A percentile compares a stretch with the other conserved stretches of the same genome.
Evolutionary conservation across 2,797 vertebrate species (phyloP).

Genomic region (Bradypodion ventrale): DNA sequence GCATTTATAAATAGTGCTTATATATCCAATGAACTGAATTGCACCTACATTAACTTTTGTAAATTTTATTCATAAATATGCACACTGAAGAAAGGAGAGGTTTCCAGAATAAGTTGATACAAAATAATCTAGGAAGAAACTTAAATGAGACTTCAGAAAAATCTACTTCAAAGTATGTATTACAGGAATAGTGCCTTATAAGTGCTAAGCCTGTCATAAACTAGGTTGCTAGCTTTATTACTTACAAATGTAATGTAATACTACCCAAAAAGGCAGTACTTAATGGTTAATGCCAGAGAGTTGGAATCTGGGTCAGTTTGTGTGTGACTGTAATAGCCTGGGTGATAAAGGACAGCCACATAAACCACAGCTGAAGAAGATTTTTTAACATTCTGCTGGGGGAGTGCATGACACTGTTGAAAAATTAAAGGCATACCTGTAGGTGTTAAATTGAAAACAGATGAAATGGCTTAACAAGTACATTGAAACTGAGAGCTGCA

Average conservation of each 20-base stretch:
- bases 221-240: not conserved
- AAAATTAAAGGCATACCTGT: conserved; percentile 15
- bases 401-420: conserved; percentile 7
- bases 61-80: not conserved
- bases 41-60: too few species aligned
- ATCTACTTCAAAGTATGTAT: conserved; percentile 1
- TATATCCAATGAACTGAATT: too few species aligned
- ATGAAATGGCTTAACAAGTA: conserved; percentile 5
- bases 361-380: not conserved
- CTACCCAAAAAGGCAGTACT: conserved; percentile 20
- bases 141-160: not conserved
- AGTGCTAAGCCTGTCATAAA: not conserved
- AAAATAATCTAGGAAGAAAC: not conserved
- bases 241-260: conserved; percentile 6
- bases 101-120: not conserved
- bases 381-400: conserved; percentile 36
- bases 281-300: conserved; percentile 32
- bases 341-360: conserved; percentile 38
- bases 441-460: conserved; percentile 34
- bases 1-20: too few species aligned
- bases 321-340: conserved; percentile 26
- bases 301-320: conserved; percentile 40
- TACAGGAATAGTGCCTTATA: not conserved
- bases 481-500: conserved; percentile 31
- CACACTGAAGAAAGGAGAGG: not conserved